Percentiles rank a stretch among this genome's conserved stretches.
Evolutionary conservation across 2,888 invertebrate species (phyloP).

Genomic region (Bhutanitis thaidina): DNA sequence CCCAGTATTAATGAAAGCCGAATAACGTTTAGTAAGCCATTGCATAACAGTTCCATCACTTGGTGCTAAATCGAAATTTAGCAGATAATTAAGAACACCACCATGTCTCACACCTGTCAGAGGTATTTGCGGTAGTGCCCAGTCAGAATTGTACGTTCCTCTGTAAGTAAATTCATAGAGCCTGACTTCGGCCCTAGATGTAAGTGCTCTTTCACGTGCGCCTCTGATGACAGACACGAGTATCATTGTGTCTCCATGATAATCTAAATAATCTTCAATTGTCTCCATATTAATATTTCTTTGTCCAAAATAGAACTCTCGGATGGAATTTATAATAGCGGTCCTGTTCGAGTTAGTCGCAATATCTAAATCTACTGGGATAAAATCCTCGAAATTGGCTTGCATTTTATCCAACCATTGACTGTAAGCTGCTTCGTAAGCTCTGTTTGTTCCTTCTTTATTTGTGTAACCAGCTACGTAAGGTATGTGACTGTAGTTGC

Average conservation of each 20-base stretch:
- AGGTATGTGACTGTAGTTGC: slow-evolving; percentile 54
- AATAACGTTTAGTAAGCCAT: slow-evolving; percentile 41
- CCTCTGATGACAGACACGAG: slow-evolving; percentile 51
- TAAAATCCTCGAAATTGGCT: slow-evolving; percentile 51
- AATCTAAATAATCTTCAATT: slow-evolving; percentile 59
- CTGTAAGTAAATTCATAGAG: slow-evolving; percentile 54
- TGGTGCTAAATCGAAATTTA: slow-evolving; percentile 46
- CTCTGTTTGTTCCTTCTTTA: slow-evolving; percentile 60
- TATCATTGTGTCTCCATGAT: slow-evolving; percentile 57
- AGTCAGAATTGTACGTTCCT: slow-evolving; percentile 51
- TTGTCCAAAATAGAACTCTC: slow-evolving; percentile 50
- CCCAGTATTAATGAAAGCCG: slow-evolving; percentile 53
- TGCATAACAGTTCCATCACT: slow-evolving; percentile 35
- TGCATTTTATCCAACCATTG: slow-evolving; percentile 56
- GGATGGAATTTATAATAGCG: slow-evolving; percentile 36
- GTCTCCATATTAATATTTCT: slow-evolving; percentile 42
- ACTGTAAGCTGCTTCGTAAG: slow-evolving; percentile 40
- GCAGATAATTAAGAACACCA: slow-evolving; percentile 53
- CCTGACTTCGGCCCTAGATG: slow-evolving; percentile 45
- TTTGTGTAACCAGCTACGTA: slow-evolving; percentile 56
- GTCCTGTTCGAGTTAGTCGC: slow-evolving; percentile 33
- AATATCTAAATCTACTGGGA: slow-evolving; percentile 53
- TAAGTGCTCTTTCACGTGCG: slow-evolving; percentile 47
- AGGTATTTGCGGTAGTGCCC: slow-evolving; percentile 48
- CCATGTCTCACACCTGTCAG: slow-evolving; percentile 58